Conservation (phyloP, 2,113 vertebrate species). For the Malaclemys terrapin region DNA sequence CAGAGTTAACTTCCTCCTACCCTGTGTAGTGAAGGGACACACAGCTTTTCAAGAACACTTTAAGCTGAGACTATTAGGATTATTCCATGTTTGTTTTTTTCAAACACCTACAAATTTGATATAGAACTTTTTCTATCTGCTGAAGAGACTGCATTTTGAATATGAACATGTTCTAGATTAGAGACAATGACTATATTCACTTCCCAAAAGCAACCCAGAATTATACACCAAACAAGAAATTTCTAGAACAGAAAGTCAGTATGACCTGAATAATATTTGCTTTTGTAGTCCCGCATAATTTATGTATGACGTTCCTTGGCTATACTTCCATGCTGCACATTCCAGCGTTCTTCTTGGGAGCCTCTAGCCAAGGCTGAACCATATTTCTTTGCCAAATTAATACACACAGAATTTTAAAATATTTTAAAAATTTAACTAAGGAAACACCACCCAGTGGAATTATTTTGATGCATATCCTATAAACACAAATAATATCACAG, state of each 20-base stretch:
- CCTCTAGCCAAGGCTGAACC: not conserved
- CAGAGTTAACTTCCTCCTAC: not conserved
- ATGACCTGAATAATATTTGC: not conserved
- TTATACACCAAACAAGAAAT: not conserved
- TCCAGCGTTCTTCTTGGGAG: not conserved
- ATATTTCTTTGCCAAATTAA: not conserved
- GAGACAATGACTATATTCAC: not conserved
- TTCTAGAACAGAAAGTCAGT: not conserved
- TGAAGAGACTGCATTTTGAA: not conserved
- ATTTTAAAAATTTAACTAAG: not conserved
- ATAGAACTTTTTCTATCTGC: not conserved
- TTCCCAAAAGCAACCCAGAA: too few relatives aligned
- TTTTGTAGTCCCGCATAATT: not conserved
- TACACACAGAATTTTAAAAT: not conserved
- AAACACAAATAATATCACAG: not conserved
- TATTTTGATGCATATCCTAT: not conserved
- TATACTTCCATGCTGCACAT: not conserved
- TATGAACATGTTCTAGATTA: not conserved
- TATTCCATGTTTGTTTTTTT: not conserved
- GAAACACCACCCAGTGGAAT: not conserved
- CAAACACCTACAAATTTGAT: not conserved
- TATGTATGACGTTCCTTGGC: not conserved
- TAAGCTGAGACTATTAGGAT: not conserved
- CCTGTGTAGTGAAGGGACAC: not conserved
- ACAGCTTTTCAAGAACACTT: not conserved